Base-by-base conservation (phyloP, 2,888 invertebrate species). In the Tiphia femorata region DNA sequence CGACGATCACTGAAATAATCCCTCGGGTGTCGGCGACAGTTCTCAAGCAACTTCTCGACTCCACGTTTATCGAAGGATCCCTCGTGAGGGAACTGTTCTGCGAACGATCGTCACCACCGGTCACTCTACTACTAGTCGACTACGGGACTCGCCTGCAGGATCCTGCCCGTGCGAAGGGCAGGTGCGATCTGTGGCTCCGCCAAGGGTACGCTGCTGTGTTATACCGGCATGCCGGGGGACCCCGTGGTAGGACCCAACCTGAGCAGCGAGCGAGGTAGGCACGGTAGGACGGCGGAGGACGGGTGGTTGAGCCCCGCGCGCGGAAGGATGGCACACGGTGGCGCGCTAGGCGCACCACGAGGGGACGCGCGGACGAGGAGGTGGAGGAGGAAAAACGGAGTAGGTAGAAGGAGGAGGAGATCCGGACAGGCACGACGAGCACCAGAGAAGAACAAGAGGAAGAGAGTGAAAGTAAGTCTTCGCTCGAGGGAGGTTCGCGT, bases 401-500 rank as follows among this genome's bases (percentile, higher is more conserved):
- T 12, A n/a, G n/a, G 33, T 12, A 12, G n/a, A 12, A 19, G 47
- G 56, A 42, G 50, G 64, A 57, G 57, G 52, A n/a, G n/a, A n/a
- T n/a, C n/a, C n/a, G n/a, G n/a, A n/a, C n/a, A n/a, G n/a, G n/a
- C n/a, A n/a, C n/a, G n/a, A n/a, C n/a, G n/a, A n/a, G 52, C 46
- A 49, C 55, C 56, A 70, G 71, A 70, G n/a, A n/a, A n/a, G n/a
- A n/a, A n/a, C n/a, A n/a, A n/a, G n/a, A n/a, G n/a, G n/a, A n/a
- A n/a, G 70, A 80, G 80, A 82, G 82, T 82, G 82, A 83, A 83
- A 83, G 82, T 82, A 79, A 82, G 81, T 82, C 76, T 75, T 80
- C 74, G 81, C 82, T 82, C 81, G 80, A 81, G 82, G 83, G 82
- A 81, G 78, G 83, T 80, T 82, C 83, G 82, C 80, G 80, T 80